phyloP scores from a whole-genome alignment of 2,797 vertebrate species.

The Falco biarmicus region DNA sequence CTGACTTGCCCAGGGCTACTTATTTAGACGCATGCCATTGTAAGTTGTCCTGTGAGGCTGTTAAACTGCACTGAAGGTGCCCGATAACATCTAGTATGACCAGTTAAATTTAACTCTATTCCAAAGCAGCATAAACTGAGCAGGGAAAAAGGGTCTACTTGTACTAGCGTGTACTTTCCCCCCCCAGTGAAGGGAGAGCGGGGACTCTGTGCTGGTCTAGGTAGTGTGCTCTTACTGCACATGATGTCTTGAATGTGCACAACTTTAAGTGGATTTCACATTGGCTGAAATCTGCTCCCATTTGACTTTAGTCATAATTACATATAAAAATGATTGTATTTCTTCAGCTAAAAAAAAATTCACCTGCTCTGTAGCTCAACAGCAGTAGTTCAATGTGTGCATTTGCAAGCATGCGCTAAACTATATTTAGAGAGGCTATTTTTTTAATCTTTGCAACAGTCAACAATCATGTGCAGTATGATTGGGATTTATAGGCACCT shows the following conservation, averaged over 20 bases:
- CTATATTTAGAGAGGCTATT: not conserved
- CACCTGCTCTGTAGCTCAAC: not conserved
- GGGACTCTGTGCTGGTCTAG: not conserved
- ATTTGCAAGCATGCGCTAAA: not conserved
- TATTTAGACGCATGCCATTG: not conserved
- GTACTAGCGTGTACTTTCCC: rapidly evolving
- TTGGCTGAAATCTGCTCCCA: not conserved
- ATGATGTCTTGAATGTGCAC: not conserved
- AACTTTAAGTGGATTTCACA: not conserved
- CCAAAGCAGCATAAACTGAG: not conserved
- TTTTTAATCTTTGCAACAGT: not conserved
- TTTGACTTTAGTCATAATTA: not conserved
- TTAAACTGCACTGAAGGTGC: not conserved
- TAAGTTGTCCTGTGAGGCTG: not conserved
- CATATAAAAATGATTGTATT: not conserved
- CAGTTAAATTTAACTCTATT: not conserved
- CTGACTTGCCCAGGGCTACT: not conserved
- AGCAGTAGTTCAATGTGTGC: not conserved
- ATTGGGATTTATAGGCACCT: not conserved
- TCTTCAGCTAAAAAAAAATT: not conserved
- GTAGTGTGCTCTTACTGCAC: not conserved
- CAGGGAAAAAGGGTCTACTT: not conserved
- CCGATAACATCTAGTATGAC: not conserved
- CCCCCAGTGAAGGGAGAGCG: not conserved
- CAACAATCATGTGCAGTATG: not conserved